A percentile compares a stretch with the other conserved stretches of the same genome.
Conservation (phyloP, 1,140 invertebrate species). For the Cyclina sinensis region DNA sequence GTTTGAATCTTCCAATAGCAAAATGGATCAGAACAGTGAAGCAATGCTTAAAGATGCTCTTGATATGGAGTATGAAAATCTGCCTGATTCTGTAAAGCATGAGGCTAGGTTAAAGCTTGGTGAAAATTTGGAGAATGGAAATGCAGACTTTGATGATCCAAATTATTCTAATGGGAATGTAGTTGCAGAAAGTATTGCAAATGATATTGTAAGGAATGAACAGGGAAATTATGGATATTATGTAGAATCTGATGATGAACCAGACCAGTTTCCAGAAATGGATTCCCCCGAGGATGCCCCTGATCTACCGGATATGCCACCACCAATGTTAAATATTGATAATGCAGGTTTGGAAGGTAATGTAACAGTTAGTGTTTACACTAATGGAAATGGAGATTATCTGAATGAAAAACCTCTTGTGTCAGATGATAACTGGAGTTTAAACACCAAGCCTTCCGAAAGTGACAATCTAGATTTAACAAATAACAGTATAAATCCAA, state of each 20-base stretch:
- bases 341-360: not conserved
- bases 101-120: constrained; percentile 43
- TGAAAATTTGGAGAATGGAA: not conserved
- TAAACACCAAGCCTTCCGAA: not conserved
- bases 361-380: not conserved
- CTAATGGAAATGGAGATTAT: not conserved
- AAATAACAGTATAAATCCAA: not conserved
- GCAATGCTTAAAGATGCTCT: constrained; percentile 58
- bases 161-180: constrained; percentile 8
- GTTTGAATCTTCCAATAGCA: constrained; percentile 24
- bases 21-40: constrained; percentile 66
- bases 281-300: constrained; percentile 57
- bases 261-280: constrained; percentile 44
- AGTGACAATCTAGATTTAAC: not conserved
- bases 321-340: constrained; percentile 20
- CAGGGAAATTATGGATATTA: constrained; percentile 42
- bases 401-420: not conserved
- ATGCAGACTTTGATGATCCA: constrained; percentile 34
- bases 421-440: constrained; percentile 43
- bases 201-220: constrained; percentile 43
- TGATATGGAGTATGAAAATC: constrained; percentile 61
- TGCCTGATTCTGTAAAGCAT: constrained; percentile 20
- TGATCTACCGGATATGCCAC: constrained; percentile 48
- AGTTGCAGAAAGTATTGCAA: constrained; percentile 60
- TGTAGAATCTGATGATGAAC: constrained; percentile 64